These are phyloP conservation scores for Chrysolina americana DNA, from an alignment of 2,888 invertebrate species.

Conservation along the genomic window DNA sequence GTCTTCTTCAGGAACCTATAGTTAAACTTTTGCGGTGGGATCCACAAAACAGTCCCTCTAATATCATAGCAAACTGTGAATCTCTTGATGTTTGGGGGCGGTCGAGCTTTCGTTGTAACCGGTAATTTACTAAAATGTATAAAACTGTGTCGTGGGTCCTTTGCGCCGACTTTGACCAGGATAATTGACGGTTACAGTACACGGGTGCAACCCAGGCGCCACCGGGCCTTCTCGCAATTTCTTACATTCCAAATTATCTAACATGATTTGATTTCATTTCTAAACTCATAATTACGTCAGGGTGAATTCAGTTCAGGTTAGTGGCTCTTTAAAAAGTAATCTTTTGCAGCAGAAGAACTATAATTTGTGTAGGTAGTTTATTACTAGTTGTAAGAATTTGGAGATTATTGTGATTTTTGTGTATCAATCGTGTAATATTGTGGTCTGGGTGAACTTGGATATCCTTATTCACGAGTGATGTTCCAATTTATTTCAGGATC, in stretches of 20 bases:
- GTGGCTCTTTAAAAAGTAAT: conserved; percentile 43
- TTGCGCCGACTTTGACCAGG: conserved; percentile 52
- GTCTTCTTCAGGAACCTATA: conserved; percentile 52
- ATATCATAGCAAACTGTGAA: conserved; percentile 51
- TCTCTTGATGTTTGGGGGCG: conserved; percentile 54
- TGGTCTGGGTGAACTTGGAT: conserved; percentile 43
- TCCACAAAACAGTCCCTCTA: conserved; percentile 41
- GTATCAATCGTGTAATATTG: conserved; percentile 34
- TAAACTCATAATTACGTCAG: conserved; percentile 46
- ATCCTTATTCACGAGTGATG: conserved; percentile 25
- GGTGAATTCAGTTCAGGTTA: conserved; percentile 47
- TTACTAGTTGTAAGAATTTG: conserved; percentile 39
- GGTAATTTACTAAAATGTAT: conserved; percentile 64
- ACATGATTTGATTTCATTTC: conserved; percentile 49
- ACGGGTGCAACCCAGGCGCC: conserved; percentile 62
- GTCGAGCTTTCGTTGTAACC: conserved; percentile 58
- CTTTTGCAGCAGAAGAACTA: conserved; percentile 39
- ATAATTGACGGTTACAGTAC: conserved; percentile 61
- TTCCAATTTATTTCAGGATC: no score
- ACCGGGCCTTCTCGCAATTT: conserved; percentile 52
- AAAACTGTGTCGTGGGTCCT: conserved; percentile 59
- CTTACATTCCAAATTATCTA: conserved; percentile 44
- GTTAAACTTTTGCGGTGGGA: conserved; percentile 53
- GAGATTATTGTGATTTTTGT: conserved; percentile 21
- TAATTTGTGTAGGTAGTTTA: conserved; percentile 30